Base-by-base conservation (phyloP, 2,888 invertebrate species). In the Idaea dimidiata region DNA sequence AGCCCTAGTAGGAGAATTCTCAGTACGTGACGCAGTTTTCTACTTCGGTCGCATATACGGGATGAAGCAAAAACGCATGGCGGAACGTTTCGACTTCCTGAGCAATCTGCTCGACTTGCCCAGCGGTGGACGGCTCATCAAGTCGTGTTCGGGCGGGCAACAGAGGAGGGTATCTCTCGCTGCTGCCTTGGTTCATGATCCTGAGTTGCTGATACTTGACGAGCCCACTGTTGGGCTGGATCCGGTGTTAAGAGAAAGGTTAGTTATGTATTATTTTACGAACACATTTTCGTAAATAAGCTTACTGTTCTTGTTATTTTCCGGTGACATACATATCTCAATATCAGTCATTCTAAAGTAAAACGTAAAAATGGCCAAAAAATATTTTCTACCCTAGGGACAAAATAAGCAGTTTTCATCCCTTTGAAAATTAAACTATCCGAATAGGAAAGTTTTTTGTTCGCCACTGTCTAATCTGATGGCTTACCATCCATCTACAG, bases 141-240 rank as follows among this genome's bases (percentile, higher is more conserved):
- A 95, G 78, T 91, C 95, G 65, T 93, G 96, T 77, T 97, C 97
- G 72, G 98, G 98, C 6, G 98, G 98, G 0, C 98, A 98, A 83
- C 97, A 97, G 86, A 91, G 98, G 66, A 92, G 98, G 60, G 96
- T 98, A 0, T 98, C 98, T 0, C 94, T 98, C 70, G 97, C 98
- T 0, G 97, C 96, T 6, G 97, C 98, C 0, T 88, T 98, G 79
- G 94, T 98, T 0, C 98, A 98, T 79, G 96, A 96, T 72, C 98
- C 98, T 0, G 96, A 97, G 82, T 86, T 98, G 33, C 90, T 98
- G 32, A 97, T 98, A 66, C 87, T 98, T 75, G 98, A 98, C 79
- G 98, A 98, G 81, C 98, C 98, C 0, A 98, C 98, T 0, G 98
- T 98, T n/a, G 98, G 98, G 0, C 93, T 98, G 64, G 98, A 98